A percentile compares a stretch with the other conserved stretches of the same genome.
phyloP scores from a whole-genome alignment of 53 echinoderm and acorn worm species.

The Hippasteria phrygiana region DNA sequence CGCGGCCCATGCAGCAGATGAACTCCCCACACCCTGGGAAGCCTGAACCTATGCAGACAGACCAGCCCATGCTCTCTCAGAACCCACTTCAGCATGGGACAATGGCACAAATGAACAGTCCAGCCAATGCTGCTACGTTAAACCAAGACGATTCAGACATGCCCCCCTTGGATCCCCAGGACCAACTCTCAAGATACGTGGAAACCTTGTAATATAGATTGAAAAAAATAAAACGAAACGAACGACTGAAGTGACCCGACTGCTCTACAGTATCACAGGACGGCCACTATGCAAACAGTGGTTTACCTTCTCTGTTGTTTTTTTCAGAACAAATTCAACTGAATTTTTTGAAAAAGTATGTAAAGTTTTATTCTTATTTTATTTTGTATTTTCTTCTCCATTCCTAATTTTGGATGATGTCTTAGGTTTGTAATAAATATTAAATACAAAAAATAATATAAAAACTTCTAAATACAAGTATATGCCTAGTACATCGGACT shows the following conservation, averaged over 20 bases:
- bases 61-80: constrained; percentile 98
- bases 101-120: constrained; percentile 89
- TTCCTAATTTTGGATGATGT: constrained; percentile 90
- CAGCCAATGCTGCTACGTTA: constrained; percentile 84
- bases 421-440: constrained; percentile 71
- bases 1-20: constrained; percentile 86
- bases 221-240: neutral
- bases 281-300: constrained; percentile 59
- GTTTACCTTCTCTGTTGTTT: constrained; percentile 26
- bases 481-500: constrained; percentile 62
- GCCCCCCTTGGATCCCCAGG: constrained; percentile 94
- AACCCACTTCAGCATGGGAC: constrained; percentile 91
- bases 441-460: constrained; percentile 68
- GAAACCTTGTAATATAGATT: constrained; percentile 84
- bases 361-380: constrained; percentile 96
- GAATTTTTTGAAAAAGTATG: constrained; percentile 78
- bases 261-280: constrained; percentile 37
- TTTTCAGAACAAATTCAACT: constrained; percentile 80
- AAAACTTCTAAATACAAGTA: constrained; percentile 65
- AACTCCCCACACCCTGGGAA: constrained; percentile 89
- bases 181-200: constrained; percentile 93
- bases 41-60: constrained; percentile 98
- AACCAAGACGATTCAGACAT: constrained; percentile 91
- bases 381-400: constrained; percentile 96
- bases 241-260: constrained; percentile 27